Percentiles rank a stretch among this genome's conserved stretches.
Conservation (phyloP, 2,113 vertebrate species). For the Paradoxurus hermaphroditus region DNA sequence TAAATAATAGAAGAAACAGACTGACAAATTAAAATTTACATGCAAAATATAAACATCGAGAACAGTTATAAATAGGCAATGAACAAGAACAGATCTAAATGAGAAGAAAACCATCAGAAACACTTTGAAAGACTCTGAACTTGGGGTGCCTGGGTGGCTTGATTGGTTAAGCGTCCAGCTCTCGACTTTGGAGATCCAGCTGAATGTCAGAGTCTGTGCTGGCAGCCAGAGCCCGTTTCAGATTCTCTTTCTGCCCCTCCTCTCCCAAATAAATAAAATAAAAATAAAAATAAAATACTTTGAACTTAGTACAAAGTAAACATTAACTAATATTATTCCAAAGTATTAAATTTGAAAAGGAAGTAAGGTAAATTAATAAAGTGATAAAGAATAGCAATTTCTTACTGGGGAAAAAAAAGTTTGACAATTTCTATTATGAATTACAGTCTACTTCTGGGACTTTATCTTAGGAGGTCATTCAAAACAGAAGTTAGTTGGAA, state of each 20-base stretch:
- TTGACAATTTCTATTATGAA: neutral
- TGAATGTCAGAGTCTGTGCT: no score
- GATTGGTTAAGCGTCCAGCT: no score
- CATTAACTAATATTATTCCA: neutral
- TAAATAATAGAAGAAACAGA: neutral
- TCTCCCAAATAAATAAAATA: no score
- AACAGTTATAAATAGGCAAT: neutral
- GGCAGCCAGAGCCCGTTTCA: no score
- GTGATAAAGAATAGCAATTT: neutral
- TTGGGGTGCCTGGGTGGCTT: neutral
- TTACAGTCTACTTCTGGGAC: neutral
- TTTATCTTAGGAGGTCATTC: neutral
- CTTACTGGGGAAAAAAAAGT: neutral
- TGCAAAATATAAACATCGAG: neutral
- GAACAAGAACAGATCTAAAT: constrained; percentile 2
- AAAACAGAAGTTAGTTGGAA: neutral
- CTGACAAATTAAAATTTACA: constrained; percentile 25
- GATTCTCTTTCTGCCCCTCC: no score
- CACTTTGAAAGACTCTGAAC: neutral
- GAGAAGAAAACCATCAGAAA: neutral
- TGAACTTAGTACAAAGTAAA: constrained; percentile 7
- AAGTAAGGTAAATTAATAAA: neutral
- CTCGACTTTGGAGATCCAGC: no score
- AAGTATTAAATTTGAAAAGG: neutral
- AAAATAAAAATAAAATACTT: neutral